These are phyloP conservation scores for Teleopsis dalmanni DNA, from an alignment of 1,140 invertebrate genomes.

Conservation along the genomic window DNA sequence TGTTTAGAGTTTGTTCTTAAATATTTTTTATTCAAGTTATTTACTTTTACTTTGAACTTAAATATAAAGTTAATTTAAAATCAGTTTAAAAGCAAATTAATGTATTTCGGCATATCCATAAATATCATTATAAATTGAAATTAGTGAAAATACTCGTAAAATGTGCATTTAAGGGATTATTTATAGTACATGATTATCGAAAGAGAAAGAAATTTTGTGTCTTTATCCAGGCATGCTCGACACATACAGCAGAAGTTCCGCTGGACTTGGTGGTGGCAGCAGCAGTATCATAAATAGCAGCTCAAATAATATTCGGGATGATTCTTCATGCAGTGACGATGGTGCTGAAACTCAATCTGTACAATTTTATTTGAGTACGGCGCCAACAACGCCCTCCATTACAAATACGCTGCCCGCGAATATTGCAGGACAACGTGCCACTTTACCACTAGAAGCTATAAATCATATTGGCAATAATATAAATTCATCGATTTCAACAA, in stretches of 20 bases:
- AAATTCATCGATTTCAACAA: constrained; percentile 9
- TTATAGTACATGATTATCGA: constrained; percentile 12
- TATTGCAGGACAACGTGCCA: background rate
- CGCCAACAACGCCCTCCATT: constrained; percentile 5
- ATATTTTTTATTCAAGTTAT: no score
- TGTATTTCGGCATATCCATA: no score
- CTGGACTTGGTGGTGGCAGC: constrained; percentile 4
- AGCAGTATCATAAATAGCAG: constrained; percentile 11
- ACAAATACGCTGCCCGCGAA: background rate
- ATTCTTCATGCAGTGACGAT: constrained; percentile 20
- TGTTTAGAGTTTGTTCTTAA: no score
- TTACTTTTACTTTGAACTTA: no score
- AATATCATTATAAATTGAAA: background rate
- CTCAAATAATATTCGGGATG: constrained; percentile 10
- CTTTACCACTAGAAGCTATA: background rate
- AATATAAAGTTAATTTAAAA: no score
- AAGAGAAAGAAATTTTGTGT: constrained; percentile 19
- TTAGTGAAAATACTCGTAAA: background rate
- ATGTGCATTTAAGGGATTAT: background rate
- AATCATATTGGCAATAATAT: constrained; percentile 9
- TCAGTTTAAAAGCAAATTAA: no score
- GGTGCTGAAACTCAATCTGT: constrained; percentile 15
- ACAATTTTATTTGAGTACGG: constrained; percentile 16
- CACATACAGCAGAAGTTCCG: constrained; percentile 16
- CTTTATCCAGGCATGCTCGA: constrained; percentile 20